Evolutionary conservation across 2,797 vertebrate genomes (phyloP), one percentile per base, ranked within the genome.

Genomic region (Cygnus olor): DNA sequence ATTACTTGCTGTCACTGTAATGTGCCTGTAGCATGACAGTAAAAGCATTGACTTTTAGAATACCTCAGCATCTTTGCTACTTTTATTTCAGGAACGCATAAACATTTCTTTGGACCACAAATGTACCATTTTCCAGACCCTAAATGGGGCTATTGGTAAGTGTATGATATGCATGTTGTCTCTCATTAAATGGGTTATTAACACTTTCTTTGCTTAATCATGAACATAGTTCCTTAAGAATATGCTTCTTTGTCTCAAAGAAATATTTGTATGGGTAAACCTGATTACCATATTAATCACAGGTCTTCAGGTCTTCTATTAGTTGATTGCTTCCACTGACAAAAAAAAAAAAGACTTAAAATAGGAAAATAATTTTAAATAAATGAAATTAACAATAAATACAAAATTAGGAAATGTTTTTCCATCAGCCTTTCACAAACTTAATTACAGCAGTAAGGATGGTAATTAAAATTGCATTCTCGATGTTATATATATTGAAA

Each of bases 21-120:
- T 80, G 9, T 82, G 58, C 66, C 34, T 81, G 47, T 73, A 82
- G 12, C 0, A 9, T 66, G 68, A 13, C 32, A 4, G 4, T 91
- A 54, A 83, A 92, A 80, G 42, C 28, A 20, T 6, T 60, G 66
- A 34, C 25, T 88, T 78, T 90, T 73, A 89, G 74, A 80, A 70
- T 0, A 21, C 56, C 70, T 91, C 64, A 94, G 9, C 68, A 61
- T 79, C 63, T 88, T 70, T 82, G 77, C 11, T 93, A 6, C 92
- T 96, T 64, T 93, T 93, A 57, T 93, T 95, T 96, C 97, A 99
- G 99, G 98, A 98, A 96, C 96, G 47, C 74, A 96, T 99, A 94
- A 99, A 99, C 95, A 98, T 99, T 97, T 99, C 99, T 71, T 97
- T 99, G 98, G 99, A 99, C 97, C 99, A 99, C 97, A 99, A 98